Evolutionary conservation across 1,140 invertebrate species (phyloP).

Genomic region (Bombus balteatus): DNA sequence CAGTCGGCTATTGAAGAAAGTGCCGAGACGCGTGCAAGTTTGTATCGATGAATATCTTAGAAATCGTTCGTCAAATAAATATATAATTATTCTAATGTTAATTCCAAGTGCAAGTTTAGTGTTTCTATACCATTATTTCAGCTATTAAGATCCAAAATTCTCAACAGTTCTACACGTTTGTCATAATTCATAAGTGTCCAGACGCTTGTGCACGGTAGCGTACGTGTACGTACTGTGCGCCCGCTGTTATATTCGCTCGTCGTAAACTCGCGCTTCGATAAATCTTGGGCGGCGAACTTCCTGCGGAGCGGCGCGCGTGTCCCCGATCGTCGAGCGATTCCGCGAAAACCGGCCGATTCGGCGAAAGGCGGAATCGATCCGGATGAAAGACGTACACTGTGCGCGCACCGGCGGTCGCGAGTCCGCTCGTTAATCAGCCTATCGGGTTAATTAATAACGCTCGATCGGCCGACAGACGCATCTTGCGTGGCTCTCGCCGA

Average conservation of each 20-base stretch:
- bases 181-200: no score
- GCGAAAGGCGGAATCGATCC: background rate
- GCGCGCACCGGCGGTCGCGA: background rate
- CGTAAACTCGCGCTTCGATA: background rate
- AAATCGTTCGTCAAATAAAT: no score
- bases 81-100: no score
- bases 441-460: constrained; percentile 46
- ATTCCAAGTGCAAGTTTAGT: no score
- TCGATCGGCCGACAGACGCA: constrained; percentile 18
- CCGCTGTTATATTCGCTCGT: background rate
- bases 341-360: background rate
- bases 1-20: no score
- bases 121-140: no score
- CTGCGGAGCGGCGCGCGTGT: background rate
- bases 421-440: constrained; percentile 9
- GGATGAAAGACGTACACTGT: constrained; percentile 21
- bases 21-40: no score
- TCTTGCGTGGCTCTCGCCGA: background rate
- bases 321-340: background rate
- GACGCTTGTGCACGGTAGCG: no score
- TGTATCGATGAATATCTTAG: no score
- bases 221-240: no score
- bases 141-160: no score
- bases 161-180: no score
- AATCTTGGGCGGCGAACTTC: background rate